These are phyloP conservation scores for Nematopogon swammerdamellus DNA, from an alignment of 2,888 invertebrate genomes.

Conservation along the genomic window DNA sequence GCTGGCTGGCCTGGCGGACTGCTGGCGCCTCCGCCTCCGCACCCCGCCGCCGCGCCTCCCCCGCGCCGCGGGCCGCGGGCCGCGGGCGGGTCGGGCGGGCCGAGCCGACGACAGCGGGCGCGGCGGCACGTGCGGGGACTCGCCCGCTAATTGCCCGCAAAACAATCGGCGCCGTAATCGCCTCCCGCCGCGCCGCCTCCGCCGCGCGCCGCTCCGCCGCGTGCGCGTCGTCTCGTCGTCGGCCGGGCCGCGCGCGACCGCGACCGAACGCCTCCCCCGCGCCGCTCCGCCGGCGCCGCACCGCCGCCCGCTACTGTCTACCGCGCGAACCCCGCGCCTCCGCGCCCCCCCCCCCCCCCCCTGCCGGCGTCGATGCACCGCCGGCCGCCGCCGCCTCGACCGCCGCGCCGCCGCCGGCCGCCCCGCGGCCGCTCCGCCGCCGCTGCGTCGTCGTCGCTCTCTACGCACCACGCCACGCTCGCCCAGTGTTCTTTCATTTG, in stretches of 20 bases:
- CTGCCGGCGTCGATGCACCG: too few relatives aligned
- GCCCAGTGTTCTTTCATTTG: too few relatives aligned
- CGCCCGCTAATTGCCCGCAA: slow-evolving; percentile 50
- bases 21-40: too few relatives aligned
- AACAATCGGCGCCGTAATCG: slow-evolving; percentile 33
- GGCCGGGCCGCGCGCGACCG: slow-evolving; percentile 6
- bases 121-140: slow-evolving; percentile 27
- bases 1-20: too few relatives aligned
- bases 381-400: too few relatives aligned
- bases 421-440: too few relatives aligned
- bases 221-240: slow-evolving; percentile 3
- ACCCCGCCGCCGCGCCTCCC: too few relatives aligned
- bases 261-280: not conserved
- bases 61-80: too few relatives aligned
- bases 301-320: slow-evolving; percentile 8
- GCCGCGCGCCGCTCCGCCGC: slow-evolving; percentile 7
- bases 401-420: too few relatives aligned
- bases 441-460: too few relatives aligned
- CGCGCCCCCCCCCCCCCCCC: too few relatives aligned
- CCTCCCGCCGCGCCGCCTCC: slow-evolving; percentile 14
- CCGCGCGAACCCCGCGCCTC: slow-evolving; percentile 7
- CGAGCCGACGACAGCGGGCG: slow-evolving; percentile 15
- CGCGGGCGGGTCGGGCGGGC: slow-evolving; percentile 20
- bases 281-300: slow-evolving; percentile 9
- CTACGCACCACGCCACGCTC: too few relatives aligned